These are phyloP conservation scores for Sturmia bella DNA, from an alignment of 2,888 invertebrate genomes.

Conservation along the genomic window DNA sequence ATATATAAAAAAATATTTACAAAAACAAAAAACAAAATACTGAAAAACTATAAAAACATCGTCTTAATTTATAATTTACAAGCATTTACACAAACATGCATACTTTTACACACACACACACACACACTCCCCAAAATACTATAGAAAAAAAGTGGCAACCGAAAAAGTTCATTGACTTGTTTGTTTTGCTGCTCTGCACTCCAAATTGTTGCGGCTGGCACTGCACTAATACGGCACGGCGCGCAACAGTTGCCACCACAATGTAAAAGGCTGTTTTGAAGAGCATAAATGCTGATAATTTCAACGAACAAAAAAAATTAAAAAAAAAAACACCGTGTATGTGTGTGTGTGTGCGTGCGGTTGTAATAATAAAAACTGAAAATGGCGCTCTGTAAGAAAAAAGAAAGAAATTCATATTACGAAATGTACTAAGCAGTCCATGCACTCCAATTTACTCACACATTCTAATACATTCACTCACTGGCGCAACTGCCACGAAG, in stretches of 20 bases:
- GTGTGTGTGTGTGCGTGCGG: too few relatives aligned
- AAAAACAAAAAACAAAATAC: conserved; percentile 36
- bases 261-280: conserved; percentile 6
- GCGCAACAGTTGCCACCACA: conserved; percentile 67
- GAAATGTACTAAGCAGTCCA: conserved; percentile 49
- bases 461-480: not conserved
- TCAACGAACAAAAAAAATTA: conserved; percentile 38
- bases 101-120: not conserved
- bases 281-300: conserved; percentile 41
- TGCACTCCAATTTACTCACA: conserved; percentile 11
- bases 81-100: conserved; percentile 16
- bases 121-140: conserved; percentile 9
- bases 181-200: conserved; percentile 47
- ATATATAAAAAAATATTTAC: not conserved
- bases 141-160: conserved; percentile 61
- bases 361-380: conserved; percentile 49
- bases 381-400: conserved; percentile 63
- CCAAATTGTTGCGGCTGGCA: conserved; percentile 45
- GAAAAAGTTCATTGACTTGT: conserved; percentile 69
- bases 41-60: conserved; percentile 41
- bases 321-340: not conserved
- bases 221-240: conserved; percentile 66
- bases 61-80: conserved; percentile 49
- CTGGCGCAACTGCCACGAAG: not conserved
- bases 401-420: conserved; percentile 34